Conservation (phyloP, 1,140 invertebrate genomes). For the Sweltsa coloradensis region DNA sequence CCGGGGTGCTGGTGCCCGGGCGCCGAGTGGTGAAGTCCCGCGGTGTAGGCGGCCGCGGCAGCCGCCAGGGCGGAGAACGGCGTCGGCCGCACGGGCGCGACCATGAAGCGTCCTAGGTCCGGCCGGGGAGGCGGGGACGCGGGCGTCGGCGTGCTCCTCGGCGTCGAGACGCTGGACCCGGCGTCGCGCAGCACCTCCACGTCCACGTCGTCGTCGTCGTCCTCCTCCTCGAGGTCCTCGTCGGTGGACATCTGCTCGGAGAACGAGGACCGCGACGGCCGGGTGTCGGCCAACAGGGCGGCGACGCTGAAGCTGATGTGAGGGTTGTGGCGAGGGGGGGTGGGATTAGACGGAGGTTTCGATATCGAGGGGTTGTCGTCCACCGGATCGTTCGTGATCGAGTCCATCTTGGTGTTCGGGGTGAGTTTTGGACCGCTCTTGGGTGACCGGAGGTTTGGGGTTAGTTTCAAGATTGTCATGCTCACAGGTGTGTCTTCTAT, state of each 20-base stretch:
- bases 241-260: conserved; percentile 23
- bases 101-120: conserved; percentile 19
- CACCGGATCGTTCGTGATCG: too few species aligned
- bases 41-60: conserved; percentile 40
- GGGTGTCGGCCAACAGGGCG: conserved; percentile 48
- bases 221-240: conserved; percentile 42
- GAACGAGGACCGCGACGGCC: conserved; percentile 28
- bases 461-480: too few species aligned
- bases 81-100: conserved; percentile 45
- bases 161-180: not conserved
- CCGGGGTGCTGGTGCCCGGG: conserved; percentile 1
- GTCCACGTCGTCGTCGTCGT: conserved; percentile 52
- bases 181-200: conserved; percentile 34
- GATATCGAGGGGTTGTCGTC: too few species aligned
- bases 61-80: conserved; percentile 52
- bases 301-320: conserved; percentile 54
- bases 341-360: too few species aligned
- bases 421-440: too few species aligned
- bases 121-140: not conserved
- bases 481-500: too few species aligned
- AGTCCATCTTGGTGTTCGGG: too few species aligned
- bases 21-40: conserved; percentile 1
- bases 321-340: too few species aligned
- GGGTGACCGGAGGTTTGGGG: too few species aligned
- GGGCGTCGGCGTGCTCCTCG: not conserved